Evolutionary conservation across 2,888 invertebrate species (phyloP), one percentile per base, ranked within the genome.

Genomic region (Sminthurinus aureus): DNA sequence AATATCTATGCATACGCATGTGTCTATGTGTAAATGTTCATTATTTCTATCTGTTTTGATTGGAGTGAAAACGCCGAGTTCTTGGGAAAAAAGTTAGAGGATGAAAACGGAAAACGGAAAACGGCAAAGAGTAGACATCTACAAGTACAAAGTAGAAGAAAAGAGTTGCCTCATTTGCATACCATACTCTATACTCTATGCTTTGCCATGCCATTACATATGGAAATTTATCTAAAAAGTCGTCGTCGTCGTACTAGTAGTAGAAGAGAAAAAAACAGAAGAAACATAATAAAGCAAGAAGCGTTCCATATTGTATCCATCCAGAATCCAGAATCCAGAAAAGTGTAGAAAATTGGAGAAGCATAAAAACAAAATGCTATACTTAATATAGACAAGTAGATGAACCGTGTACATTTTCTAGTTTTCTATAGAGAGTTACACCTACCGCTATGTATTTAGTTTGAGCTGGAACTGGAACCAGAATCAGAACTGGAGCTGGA

Each of bases 221-320:
- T 71, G 6, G 22, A 71, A 71, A 71, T 71, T 71, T 71, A 71
- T 71, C 71, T 71, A 71, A 71, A 71, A 71, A 71, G 71, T 71
- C 71, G 71, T 20, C 69, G 0, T 38, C 38, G 69, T n/a, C 69
- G 3, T n/a, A 69, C n/a, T n/a, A n/a, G n/a, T n/a, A n/a, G n/a
- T n/a, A n/a, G n/a, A n/a, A n/a, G n/a, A n/a, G 13, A 38, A 24
- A 38, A n/a, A 38, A 13, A 22, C 15, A 74, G 38, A 26, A 76
- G 51, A 51, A 50, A 20, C 20, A 76, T 52, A 77, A 76, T 52
- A 77, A 24, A 78, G 38, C 38, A 26, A 51, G 20, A 51, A 20
- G 18, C 22, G 50, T 24, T 78, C 64, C 26, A 50, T 75, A n/a
- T 50, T 78, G 66, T 15, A 58, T 18, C 52, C n/a, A n/a, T n/a